Base-by-base conservation (phyloP, 2,113 vertebrate genomes). In the Chloroceryle aenea region DNA sequence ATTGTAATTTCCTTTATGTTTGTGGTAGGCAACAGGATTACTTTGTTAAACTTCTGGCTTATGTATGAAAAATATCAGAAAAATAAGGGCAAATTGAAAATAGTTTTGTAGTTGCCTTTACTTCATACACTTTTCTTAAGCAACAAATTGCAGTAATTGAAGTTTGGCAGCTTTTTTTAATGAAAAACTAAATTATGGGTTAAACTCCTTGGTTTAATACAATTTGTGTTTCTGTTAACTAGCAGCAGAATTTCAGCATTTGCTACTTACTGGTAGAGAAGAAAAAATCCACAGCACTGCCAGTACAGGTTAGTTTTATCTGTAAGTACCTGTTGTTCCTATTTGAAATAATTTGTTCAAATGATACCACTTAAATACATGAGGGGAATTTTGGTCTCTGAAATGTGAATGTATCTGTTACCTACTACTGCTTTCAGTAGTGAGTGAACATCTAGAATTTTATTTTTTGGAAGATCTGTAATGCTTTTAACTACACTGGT, bases 251-350 rank as follows among this genome's bases (percentile, higher is more conserved):
- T 98, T 98, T 98, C 98, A 98, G 98, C 98, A 98, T 98, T 98
- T 98, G 97, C 98, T 98, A 98, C 98, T 99, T 98, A 99, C 98
- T 98, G 98, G 98, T 99, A 99, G 98, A 99, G 98, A 99, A 99
- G 98, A 98, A 98, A 98, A 98, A 98, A 97, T 97, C 98, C 98
- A 98, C 98, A 99, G 98, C 98, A 98, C 98, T 99, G 99, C 98
- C 98, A 99, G 98, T 98, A 99, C 98, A 99, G 99, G 99, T 99
- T 99, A 98, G 99, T 99, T 99, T 99, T 98, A 98, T 98, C 98
- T 99, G 99, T 99, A 99, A 99, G 99, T 99, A 99, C 99, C 98
- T 97, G 98, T 98, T 99, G 92, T 98, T 98, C 98, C 98, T 98
- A 73, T 98, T 98, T 98, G 91, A 97, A 97, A 97, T 97, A 97